phyloP scores from a whole-genome alignment of 2,797 vertebrate species.

The Gephyroberyx darwinii region DNA sequence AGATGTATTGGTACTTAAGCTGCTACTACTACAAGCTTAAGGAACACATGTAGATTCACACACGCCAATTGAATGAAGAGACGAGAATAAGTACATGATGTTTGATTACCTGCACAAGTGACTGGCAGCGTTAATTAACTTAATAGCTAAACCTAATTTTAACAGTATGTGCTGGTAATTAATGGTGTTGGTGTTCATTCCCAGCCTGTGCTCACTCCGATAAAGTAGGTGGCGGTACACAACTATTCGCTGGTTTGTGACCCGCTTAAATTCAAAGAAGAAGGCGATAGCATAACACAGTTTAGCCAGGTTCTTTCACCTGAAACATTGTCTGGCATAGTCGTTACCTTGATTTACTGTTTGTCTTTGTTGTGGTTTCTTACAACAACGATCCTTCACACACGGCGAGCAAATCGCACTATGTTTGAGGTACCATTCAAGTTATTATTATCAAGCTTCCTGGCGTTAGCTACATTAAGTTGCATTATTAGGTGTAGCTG shows the following conservation, averaged over 20 bases:
- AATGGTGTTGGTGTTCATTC: no score
- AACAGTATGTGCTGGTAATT: no score
- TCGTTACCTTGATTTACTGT: background rate
- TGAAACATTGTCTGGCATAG: background rate
- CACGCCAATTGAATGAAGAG: no score
- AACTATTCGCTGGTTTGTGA: background rate
- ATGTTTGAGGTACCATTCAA: conserved; percentile 68
- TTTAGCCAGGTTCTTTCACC: conserved; percentile 12
- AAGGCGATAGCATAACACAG: conserved; percentile 53
- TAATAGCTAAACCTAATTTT: no score
- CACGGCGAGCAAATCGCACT: conserved; percentile 26
- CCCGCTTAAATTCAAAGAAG: background rate
- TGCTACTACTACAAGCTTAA: no score
- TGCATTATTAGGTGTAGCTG: conserved; percentile 8
- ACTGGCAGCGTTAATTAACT: no score
- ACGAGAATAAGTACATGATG: no score
- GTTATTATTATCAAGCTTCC: background rate
- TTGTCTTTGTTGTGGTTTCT: conserved; percentile 16
- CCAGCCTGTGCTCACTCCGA: background rate
- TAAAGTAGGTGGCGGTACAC: conserved; percentile 18
- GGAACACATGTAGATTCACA: no score
- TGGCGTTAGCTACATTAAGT: background rate
- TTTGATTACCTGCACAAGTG: no score
- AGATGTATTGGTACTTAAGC: no score
- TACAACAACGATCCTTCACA: conserved; percentile 51